Evolutionary conservation across 2,113 vertebrate species (phyloP), one percentile per base, ranked within the genome.

Genomic region (Dicrurus megarhynchus): DNA sequence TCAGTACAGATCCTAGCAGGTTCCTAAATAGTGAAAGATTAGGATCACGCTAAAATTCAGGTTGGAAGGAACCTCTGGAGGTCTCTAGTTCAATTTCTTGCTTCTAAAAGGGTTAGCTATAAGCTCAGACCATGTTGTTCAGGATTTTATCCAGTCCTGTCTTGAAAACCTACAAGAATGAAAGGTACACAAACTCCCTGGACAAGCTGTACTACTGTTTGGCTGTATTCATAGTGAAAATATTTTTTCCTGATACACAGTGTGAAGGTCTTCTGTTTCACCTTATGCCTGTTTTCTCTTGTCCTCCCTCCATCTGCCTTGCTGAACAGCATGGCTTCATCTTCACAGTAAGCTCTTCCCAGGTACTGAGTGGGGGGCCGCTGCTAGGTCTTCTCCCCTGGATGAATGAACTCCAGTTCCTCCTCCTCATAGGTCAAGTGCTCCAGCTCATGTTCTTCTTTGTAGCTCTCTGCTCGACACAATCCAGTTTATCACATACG

Each of bases 301-400:
- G 7, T 78, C 8, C 9, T 82, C 5, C 16, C 4, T 71, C 10
- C 35, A 73, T 5, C 33, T 16, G 64, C n/a, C 41, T 37, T 1
- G 0, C 44, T 15, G 23, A 85, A 22, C 4, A 74, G 13, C 0
- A 1, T 8, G 14, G 6, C 9, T 56, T 65, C 42, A 24, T 46
- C 33, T 56, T 61, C 42, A n/a, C 35, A 59, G 21, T 21, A 55
- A 55, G 26, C 13, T 65, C 22, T 23, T 77, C 22, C 27, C 13
- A 47, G 9, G 14, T 22, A 24, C 16, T 35, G 32, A 6, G 6
- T 10, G 6, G 3, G 9, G 1, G 7, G 4, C 10, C 6, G 3
- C 39, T 80, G 6, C 16, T 26, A 37, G 8, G 13, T 84, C 13
- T 49, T 44, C 37, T 61, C 22, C 41, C 14, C 22, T 5, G 7